Base-by-base conservation (phyloP, 2,113 vertebrate species). In the Psilopogon haemacephalus region DNA sequence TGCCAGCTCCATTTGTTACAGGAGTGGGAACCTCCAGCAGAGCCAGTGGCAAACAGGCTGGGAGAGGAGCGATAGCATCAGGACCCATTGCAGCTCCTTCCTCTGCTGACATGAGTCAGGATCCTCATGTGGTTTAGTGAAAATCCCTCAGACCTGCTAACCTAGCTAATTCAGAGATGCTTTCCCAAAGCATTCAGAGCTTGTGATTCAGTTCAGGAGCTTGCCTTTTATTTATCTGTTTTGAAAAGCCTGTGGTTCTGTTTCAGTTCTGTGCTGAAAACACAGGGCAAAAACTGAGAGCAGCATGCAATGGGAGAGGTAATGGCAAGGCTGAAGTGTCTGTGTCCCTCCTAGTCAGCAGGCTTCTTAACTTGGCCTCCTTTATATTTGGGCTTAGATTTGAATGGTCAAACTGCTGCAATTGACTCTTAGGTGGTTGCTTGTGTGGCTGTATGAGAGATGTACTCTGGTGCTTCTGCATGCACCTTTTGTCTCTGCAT, bases 401-500 rank as follows among this genome's bases (percentile, higher is more conserved):
- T 67, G 54, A 73, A n/a, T 27, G 21, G 23, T 70, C 20, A 18
- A 30, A 18, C 30, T 65, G 38, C 76, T 87, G 46, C 56, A 91
- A 81, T 74, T 74, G 69, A 4, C 62, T 68, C 1, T 24, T 44
- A 33, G 59, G 59, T 63, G 79, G 15, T 1, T 55, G 69, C 44
- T 60, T 50, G 10, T 72, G 72, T 15, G 13, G 59, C 11, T 71
- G 52, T 32, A 5, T 60, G 26, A 67, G 71, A 60, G 62, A 46
- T 2, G 1, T 4, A 35, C 24, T 40, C 35, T 58, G 64, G 65
- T 54, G 46, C 7, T 6, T 83, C 69, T 78, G 14, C 37, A 27
- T 35, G 59, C 44, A 32, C 76, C 88, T 81, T 88, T 86, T 86
- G 54, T 80, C 77, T 80, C 88, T 78, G 74, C 69, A 55, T 95